phyloP scores from a whole-genome alignment of 2,888 invertebrate species.

The Liodrosophila aerea region DNA sequence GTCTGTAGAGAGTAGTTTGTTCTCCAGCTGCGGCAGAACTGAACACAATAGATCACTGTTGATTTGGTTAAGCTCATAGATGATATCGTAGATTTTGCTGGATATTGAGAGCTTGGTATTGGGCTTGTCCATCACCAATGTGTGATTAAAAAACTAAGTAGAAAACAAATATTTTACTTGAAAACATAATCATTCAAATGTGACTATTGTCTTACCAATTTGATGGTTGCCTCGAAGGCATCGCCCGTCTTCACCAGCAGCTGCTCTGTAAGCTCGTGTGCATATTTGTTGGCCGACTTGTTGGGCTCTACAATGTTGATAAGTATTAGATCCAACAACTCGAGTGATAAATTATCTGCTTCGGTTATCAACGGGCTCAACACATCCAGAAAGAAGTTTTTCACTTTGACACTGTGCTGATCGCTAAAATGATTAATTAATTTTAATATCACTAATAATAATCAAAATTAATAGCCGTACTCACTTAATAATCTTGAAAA shows the following conservation, averaged over 20 bases:
- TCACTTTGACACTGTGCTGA: conserved; percentile 97
- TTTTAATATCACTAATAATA: background rate
- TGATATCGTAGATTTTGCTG: conserved; percentile 95
- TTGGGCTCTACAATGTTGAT: conserved; percentile 97
- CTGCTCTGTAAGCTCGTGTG: conserved; percentile 95
- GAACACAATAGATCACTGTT: conserved; percentile 93
- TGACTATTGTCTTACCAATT: conserved; percentile 87
- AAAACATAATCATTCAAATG: background rate
- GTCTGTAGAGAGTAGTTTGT: conserved; percentile 95
- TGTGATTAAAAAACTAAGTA: conserved; percentile 96
- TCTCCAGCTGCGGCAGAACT: conserved; percentile 96
- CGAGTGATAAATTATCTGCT: conserved; percentile 96
- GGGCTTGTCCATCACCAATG: conserved; percentile 95
- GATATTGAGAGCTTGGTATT: conserved; percentile 91
- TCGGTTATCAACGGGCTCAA: conserved; percentile 96
- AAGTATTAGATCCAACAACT: conserved; percentile 95
- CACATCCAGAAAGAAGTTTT: conserved; percentile 98
- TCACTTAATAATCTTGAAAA: conserved; percentile 98
- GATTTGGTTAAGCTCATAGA: conserved; percentile 97
- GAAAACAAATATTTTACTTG: background rate
- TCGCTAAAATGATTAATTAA: conserved; percentile 85
- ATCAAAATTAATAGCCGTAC: conserved; percentile 64
- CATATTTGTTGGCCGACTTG: conserved; percentile 94
- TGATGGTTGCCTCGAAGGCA: conserved; percentile 96
- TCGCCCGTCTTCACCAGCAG: conserved; percentile 95